Base-by-base conservation (phyloP, 37 sponge, comb jelly and placozoan species). In the Crambe crambe region DNA sequence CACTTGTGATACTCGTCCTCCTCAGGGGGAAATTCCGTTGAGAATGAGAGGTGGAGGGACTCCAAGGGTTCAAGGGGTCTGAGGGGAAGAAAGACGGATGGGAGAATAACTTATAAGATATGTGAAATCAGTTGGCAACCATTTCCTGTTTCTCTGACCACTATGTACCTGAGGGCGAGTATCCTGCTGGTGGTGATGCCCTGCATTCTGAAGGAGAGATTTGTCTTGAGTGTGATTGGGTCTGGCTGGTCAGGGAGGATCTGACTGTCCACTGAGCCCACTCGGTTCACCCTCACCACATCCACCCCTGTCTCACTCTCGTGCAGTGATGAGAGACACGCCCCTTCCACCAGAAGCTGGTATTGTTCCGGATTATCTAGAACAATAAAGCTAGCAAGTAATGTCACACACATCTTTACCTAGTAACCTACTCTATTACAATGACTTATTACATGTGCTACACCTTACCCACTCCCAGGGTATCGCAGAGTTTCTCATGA, bases 101-200 rank as follows among this genome's bases (percentile, higher is more conserved):
- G 51, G 51, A 15, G 51, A 47, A 47, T 6, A 12, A 47, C 10
- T 47, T 47, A 47, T 47, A 47, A 47, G 51, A 47, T 6, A 6
- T 47, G 51, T 47, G 51, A 47, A 47, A n/a, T n/a, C n/a, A n/a
- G n/a, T n/a, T n/a, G 51, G 12, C 12, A 47, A 6, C 63, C 26
- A 62, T 18, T 1, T 20, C 6, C 26, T 47, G 51, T 47, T n/a
- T 26, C 64, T 22, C 26, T 8, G 25, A 62, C 39, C 69, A 25
- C 20, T 22, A 66, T 75, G 40, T 32, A 86, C 87, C 44, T 78
- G 29, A 91, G 85, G 29, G 82, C 70, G 30, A 92, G 62, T 65
- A 92, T 74, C 76, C 92, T 83, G 47, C 73, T 76, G 30, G 92
- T 92, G 18, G 85, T 80, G 54, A 87, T 88, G 0, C 85, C 85